Base-by-base conservation (phyloP, 2,797 vertebrate species). In the Platalea minor region DNA sequence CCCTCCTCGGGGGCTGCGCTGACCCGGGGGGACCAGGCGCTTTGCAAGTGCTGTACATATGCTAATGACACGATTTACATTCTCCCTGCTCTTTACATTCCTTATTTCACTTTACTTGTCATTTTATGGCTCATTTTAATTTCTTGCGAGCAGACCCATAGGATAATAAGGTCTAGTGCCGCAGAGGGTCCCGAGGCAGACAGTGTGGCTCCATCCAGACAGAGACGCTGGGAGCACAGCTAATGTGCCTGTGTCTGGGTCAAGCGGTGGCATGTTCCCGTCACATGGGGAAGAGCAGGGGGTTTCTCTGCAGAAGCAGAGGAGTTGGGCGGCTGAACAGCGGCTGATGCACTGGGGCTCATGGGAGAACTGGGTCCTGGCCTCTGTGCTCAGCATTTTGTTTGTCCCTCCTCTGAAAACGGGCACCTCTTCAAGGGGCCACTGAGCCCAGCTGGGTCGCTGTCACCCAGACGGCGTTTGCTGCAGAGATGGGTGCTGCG, bases 161-260 rank as follows among this genome's bases (percentile, higher is more conserved):
- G 85, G 70, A 79, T 68, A 41, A 53, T 31, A 6, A 60, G 63
- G 78, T 13, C 73, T 80, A 18, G 17, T 18, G 88, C 79, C 68
- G 69, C 63, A 4, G 85, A 94, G 93, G 86, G 92, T 94, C 90
- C 90, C 7, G 76, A 4, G 33, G 69, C 92, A 96, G 95, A 93
- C 94, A 13, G 8, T 2, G 63, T 5, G 89, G 61, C 95, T 94
- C 94, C 93, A 76, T n/a, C 53, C 83, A 88, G 69, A 21, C n/a
- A 3, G 75, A 69, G 80, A 35, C 28, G 1, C 50, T 21, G 89
- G 67, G 78, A 80, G 61, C 33, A 2, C 73, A 4, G 12, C 2
- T 15, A 17, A 29, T 10, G 65, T 35, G 72, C 51, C 74, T 8
- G 46, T 67, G 88, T 93, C 92, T 86, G 86, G 63, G 46, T 41